Evolutionary conservation across 2,797 vertebrate species (phyloP).

Genomic region (Tangara arthus): DNA sequence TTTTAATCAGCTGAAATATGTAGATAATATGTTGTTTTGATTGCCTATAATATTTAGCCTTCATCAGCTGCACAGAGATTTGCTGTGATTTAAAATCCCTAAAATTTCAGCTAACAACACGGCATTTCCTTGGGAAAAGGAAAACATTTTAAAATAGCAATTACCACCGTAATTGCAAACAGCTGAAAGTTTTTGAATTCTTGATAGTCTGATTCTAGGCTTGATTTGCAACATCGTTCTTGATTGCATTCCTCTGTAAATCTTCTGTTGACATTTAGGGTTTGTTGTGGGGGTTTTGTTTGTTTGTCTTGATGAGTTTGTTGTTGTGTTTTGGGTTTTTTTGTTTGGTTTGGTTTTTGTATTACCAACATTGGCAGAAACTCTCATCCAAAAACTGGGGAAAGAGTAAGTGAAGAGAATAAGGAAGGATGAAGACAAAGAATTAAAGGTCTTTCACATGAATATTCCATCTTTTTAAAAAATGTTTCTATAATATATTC

Average conservation of each 20-base stretch:
- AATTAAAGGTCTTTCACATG: neutral
- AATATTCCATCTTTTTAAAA: neutral
- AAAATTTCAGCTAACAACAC: slow-evolving; percentile 71
- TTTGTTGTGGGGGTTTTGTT: neutral
- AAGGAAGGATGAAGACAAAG: neutral
- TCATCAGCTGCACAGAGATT: slow-evolving; percentile 70
- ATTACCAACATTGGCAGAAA: slow-evolving; percentile 12
- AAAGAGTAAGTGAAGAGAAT: neutral
- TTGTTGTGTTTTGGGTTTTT: neutral
- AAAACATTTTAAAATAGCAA: slow-evolving; percentile 80
- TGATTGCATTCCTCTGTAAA: slow-evolving; percentile 72
- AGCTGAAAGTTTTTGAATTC: slow-evolving; percentile 73
- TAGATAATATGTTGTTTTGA: slow-evolving; percentile 75
- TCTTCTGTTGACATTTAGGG: slow-evolving; percentile 37
- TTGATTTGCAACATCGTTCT: slow-evolving; percentile 74
- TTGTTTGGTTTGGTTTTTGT: neutral
- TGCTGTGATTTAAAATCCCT: slow-evolving; percentile 71
- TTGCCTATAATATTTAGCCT: slow-evolving; percentile 72
- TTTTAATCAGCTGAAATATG: slow-evolving; percentile 74
- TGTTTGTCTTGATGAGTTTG: neutral
- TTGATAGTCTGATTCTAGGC: slow-evolving; percentile 70
- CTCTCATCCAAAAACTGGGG: neutral
- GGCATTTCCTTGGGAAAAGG: slow-evolving; percentile 68
- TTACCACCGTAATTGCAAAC: slow-evolving; percentile 75
- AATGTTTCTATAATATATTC: neutral